Percentiles rank a stretch among this genome's conserved stretches.
These are phyloP conservation scores for Gila orcuttii DNA, from an alignment of 2,113 vertebrate genomes.

Conservation along the genomic window DNA sequence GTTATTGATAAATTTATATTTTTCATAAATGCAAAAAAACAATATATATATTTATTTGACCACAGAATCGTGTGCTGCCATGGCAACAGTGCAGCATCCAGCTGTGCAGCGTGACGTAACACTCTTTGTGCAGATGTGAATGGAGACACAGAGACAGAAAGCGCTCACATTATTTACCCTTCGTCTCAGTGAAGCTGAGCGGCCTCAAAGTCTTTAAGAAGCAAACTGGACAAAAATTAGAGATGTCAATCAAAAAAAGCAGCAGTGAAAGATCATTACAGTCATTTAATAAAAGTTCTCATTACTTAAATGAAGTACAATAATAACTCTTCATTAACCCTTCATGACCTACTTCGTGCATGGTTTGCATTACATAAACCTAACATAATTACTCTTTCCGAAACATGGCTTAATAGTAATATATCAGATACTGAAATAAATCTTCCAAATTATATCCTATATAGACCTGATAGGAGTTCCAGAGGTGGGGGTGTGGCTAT, in stretches of 20 bases:
- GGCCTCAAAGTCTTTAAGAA: neutral
- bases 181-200: neutral
- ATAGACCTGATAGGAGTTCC: no score
- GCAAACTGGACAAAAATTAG: neutral
- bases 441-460: no score
- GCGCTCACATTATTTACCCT: constrained; percentile 26
- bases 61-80: constrained; percentile 9
- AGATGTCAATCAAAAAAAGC: neutral
- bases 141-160: neutral
- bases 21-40: no score
- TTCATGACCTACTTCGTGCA: no score
- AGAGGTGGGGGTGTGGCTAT: no score
- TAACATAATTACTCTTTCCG: no score
- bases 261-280: neutral
- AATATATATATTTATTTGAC: no score
- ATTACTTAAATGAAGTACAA: neutral
- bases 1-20: no score
- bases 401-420: no score
- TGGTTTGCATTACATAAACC: no score
- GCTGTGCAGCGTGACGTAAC: constrained; percentile 9
- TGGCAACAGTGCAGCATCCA: constrained; percentile 39
- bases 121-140: constrained; percentile 17
- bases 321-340: neutral
- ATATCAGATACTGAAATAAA: no score
- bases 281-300: no score